Conservation (phyloP, 2,797 vertebrate species). For the Silurus lanzhouensis region DNA sequence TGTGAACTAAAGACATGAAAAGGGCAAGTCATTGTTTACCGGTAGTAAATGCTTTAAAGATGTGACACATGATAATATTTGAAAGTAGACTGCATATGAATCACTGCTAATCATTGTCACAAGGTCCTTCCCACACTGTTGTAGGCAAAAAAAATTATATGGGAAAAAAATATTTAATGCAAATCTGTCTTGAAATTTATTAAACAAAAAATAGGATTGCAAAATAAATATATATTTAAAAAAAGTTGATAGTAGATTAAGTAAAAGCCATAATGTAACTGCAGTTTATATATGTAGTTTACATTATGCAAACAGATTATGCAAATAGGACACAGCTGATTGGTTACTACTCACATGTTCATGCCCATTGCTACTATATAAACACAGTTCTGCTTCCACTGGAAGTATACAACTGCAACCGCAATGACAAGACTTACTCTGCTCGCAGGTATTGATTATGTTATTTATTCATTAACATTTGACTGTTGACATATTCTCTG, state of each 20-base stretch:
- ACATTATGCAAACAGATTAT: neutral
- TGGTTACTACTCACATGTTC: neutral
- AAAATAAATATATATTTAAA: neutral
- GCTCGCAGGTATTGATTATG: constrained; percentile 27
- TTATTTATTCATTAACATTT: neutral
- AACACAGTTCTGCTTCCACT: neutral
- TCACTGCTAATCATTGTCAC: neutral
- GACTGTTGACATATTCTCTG: neutral
- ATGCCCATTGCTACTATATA: neutral
- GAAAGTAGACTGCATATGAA: neutral
- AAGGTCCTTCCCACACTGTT: neutral
- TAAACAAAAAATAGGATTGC: neutral
- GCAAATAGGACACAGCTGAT: neutral
- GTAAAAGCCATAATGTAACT: neutral
- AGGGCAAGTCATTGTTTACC: constrained; percentile 3
- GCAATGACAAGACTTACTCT: constrained; percentile 35
- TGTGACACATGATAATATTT: neutral
- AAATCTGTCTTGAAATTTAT: too few relatives aligned
- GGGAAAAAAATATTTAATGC: neutral
- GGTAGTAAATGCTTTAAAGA: neutral
- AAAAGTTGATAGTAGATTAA: neutral
- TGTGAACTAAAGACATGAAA: neutral
- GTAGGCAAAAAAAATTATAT: neutral
- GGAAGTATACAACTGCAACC: neutral
- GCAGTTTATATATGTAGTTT: neutral